Evolutionary conservation across 2,113 vertebrate species (phyloP).

Genomic region (Nibea coibor): DNA sequence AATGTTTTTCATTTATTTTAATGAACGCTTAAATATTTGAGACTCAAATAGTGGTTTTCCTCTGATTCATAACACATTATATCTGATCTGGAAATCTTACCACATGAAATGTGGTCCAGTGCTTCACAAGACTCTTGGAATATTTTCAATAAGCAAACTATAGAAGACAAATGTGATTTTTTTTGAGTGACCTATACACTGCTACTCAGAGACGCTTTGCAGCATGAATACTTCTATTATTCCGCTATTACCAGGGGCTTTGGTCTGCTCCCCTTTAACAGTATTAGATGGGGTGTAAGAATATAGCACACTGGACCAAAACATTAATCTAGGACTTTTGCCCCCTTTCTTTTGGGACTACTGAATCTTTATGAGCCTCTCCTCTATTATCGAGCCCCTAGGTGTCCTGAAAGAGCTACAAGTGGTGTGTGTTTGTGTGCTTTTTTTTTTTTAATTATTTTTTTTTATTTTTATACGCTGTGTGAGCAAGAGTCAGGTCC

Average conservation of each 20-base stretch:
- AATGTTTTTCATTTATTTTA: slow-evolving; percentile 20
- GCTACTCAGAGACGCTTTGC: slow-evolving; percentile 17
- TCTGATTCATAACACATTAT: slow-evolving; percentile 8
- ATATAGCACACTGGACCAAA: slow-evolving; percentile 46
- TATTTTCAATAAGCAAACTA: slow-evolving; percentile 10
- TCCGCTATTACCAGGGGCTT: slow-evolving; percentile 36
- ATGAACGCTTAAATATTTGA: slow-evolving; percentile 1
- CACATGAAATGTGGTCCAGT: slow-evolving; percentile 5
- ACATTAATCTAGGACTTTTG: slow-evolving; percentile 66
- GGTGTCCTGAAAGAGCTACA: slow-evolving; percentile 56
- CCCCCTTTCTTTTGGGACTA: slow-evolving; percentile 47
- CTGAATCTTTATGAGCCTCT: slow-evolving; percentile 47
- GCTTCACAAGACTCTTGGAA: neutral
- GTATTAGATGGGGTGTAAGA: slow-evolving; percentile 37
- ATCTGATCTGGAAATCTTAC: slow-evolving; percentile 21
- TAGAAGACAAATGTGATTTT: slow-evolving; percentile 7
- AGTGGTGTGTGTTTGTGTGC: slow-evolving; percentile 10
- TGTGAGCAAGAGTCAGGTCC: slow-evolving; percentile 2
- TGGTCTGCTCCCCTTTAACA: slow-evolving; percentile 33
- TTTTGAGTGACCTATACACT: slow-evolving; percentile 20
- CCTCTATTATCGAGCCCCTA: slow-evolving; percentile 32
- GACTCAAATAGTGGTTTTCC: neutral
- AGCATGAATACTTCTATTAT: slow-evolving; percentile 36
- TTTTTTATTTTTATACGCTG: slow-evolving; percentile 16
- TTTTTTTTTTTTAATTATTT: neutral